These are phyloP conservation scores for Larimichthys polyactis DNA, from an alignment of 2,113 vertebrate species.

Conservation along the genomic window DNA sequence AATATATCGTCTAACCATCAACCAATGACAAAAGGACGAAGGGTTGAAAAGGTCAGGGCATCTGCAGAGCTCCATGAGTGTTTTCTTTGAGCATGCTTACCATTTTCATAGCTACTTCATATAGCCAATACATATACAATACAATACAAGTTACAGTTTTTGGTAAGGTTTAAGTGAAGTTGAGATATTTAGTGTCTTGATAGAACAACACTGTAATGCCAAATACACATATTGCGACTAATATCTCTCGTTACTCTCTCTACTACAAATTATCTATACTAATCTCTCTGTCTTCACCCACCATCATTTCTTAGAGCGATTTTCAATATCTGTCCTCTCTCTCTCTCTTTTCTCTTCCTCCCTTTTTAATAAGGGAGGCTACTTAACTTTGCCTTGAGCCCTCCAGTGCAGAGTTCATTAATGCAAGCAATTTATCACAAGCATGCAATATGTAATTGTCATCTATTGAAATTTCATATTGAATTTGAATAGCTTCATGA, in stretches of 20 bases:
- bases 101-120: not conserved
- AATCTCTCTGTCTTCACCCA: conserved; percentile 30
- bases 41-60: not conserved
- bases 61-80: not conserved
- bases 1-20: conserved; percentile 24
- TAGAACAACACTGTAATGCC: not conserved
- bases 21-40: conserved; percentile 29
- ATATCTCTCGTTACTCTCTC: not conserved
- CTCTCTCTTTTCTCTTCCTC: not conserved
- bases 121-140: not conserved
- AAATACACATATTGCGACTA: conserved; percentile 13
- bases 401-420: conserved; percentile 54
- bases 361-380: conserved; percentile 47
- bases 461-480: conserved; percentile 53
- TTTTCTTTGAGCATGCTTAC: not conserved
- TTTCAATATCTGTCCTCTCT: not conserved
- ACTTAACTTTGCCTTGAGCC: conserved; percentile 37
- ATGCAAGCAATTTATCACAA: conserved; percentile 59
- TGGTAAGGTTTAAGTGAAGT: not conserved
- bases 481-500: conserved; percentile 44
- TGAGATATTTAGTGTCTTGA: not conserved
- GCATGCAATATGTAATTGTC: conserved; percentile 40
- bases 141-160: not conserved
- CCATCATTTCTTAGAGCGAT: not conserved
- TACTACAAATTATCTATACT: conserved; percentile 15